Conservation (phyloP, 2,888 invertebrate genomes). For the Caenorhabditis sp. region DNA sequence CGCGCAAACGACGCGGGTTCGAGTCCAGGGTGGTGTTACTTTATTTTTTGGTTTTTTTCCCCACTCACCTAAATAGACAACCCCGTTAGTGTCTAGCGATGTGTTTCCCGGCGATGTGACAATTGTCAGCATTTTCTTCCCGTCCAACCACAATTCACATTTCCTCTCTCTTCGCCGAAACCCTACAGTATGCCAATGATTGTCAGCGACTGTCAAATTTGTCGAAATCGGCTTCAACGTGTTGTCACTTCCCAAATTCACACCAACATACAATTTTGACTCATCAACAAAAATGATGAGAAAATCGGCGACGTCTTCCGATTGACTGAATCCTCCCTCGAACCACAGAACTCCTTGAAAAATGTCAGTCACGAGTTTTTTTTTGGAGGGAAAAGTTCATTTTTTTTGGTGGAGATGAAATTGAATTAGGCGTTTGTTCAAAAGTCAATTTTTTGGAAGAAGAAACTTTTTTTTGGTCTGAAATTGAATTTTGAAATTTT, state of each 20-base stretch:
- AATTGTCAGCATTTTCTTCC: slow-evolving; percentile 38
- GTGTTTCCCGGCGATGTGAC: slow-evolving; percentile 51
- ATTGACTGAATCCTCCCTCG: slow-evolving; percentile 40
- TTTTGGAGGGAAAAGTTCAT: neutral
- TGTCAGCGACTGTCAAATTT: slow-evolving; percentile 44
- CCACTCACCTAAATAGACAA: slow-evolving; percentile 43
- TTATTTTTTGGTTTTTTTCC: neutral
- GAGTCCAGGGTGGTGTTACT: too few relatives aligned
- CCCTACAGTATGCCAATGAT: slow-evolving; percentile 46
- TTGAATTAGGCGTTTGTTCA: too few relatives aligned
- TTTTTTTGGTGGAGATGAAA: neutral
- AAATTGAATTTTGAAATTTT: too few relatives aligned
- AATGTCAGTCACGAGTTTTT: neutral
- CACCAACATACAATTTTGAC: slow-evolving; percentile 43
- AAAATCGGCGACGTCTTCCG: slow-evolving; percentile 35
- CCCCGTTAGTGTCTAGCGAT: slow-evolving; percentile 50
- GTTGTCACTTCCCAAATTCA: slow-evolving; percentile 51
- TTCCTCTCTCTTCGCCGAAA: slow-evolving; percentile 48
- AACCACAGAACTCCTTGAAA: slow-evolving; percentile 44
- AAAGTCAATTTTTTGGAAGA: too few relatives aligned
- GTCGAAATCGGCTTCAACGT: slow-evolving; percentile 45
- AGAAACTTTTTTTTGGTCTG: too few relatives aligned
- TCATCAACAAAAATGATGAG: slow-evolving; percentile 43
- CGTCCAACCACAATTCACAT: slow-evolving; percentile 43
- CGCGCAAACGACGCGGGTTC: too few relatives aligned